Evolutionary conservation across 1,140 invertebrate species (phyloP).

Genomic region (Plodia interpunctella): DNA sequence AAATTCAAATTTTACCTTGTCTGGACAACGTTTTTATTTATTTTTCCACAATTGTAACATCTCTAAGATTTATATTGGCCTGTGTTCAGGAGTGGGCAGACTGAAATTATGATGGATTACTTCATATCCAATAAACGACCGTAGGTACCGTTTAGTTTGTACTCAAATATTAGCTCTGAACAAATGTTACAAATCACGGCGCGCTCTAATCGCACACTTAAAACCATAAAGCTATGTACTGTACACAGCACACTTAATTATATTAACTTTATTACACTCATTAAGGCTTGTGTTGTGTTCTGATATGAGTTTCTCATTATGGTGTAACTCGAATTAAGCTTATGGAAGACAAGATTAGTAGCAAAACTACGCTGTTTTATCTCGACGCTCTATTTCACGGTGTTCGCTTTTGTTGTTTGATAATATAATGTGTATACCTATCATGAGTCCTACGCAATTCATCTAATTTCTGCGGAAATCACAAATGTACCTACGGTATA

Average conservation of each 20-base stretch:
- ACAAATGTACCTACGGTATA: no score
- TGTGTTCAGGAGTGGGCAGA: no score
- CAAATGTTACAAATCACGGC: neutral
- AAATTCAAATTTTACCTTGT: no score
- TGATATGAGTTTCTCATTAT: conserved; percentile 33
- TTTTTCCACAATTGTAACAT: no score
- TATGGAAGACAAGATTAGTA: conserved; percentile 9
- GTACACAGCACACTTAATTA: conserved; percentile 36
- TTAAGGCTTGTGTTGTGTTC: conserved; percentile 29
- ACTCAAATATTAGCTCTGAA: neutral
- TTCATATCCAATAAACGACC: no score
- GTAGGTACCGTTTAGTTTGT: no score
- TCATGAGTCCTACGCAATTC: neutral
- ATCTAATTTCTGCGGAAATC: neutral
- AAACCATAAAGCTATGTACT: conserved; percentile 19
- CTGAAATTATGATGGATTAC: no score
- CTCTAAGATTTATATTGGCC: no score
- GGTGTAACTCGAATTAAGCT: conserved; percentile 19
- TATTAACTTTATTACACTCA: conserved; percentile 40
- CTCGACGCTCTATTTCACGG: neutral
- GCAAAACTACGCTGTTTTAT: conserved; percentile 7
- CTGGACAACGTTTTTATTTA: no score
- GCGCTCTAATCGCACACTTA: conserved; percentile 23
- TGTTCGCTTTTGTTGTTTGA: conserved; percentile 2
- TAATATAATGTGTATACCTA: neutral